These are phyloP conservation scores for Xestia xanthographa DNA, from an alignment of 2,888 invertebrate genomes.

Conservation along the genomic window DNA sequence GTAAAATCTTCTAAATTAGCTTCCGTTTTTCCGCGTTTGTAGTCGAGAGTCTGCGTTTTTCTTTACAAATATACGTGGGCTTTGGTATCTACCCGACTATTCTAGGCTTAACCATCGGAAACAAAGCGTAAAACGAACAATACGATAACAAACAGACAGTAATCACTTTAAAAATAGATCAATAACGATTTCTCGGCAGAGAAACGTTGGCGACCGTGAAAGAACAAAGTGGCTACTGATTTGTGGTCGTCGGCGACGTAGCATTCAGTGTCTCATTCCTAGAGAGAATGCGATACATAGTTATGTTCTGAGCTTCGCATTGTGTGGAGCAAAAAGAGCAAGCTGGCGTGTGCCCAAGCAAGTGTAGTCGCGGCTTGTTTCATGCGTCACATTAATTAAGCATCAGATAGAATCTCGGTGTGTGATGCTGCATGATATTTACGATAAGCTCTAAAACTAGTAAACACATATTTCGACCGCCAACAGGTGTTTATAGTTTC, in stretches of 20 bases:
- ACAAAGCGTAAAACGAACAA: conserved; percentile 77
- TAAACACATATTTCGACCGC: conserved; percentile 66
- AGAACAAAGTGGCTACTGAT: conserved; percentile 88
- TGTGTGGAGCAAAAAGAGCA: conserved; percentile 83
- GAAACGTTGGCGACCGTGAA: conserved; percentile 81
- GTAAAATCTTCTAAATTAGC: conserved; percentile 79
- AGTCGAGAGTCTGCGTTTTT: conserved; percentile 73
- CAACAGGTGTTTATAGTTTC: conserved; percentile 68
- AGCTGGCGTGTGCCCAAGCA: conserved; percentile 86
- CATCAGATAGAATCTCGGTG: conserved; percentile 83
- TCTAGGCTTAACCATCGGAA: conserved; percentile 50
- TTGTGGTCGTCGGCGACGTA: conserved; percentile 80
- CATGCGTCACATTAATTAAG: conserved; percentile 88
- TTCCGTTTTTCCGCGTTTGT: conserved; percentile 80
- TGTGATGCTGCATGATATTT: conserved; percentile 72
- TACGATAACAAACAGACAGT: conserved; percentile 78
- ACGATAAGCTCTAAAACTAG: conserved; percentile 66
- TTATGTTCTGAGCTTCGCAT: conserved; percentile 68
- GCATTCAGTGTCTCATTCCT: conserved; percentile 83
- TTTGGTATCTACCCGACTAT: conserved; percentile 63
- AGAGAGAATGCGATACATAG: conserved; percentile 77
- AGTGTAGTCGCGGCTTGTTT: conserved; percentile 85
- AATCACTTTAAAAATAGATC: conserved; percentile 81
- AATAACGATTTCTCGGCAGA: conserved; percentile 76
- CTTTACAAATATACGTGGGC: conserved; percentile 66